These are phyloP conservation scores for Ptychobarbus kaznakovi DNA, from an alignment of 2,797 vertebrate species.

Conservation along the genomic window DNA sequence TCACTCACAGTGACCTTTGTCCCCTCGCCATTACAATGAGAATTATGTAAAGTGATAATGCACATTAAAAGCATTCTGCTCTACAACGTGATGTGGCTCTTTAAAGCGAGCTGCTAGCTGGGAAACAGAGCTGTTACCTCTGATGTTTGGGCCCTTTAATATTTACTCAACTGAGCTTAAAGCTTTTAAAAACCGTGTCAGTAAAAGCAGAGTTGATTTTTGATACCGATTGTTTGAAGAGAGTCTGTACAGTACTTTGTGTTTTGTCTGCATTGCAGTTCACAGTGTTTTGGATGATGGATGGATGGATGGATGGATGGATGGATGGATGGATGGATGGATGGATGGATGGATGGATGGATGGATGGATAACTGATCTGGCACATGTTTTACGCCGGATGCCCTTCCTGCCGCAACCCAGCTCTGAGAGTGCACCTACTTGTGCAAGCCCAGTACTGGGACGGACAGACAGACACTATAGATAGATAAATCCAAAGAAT, in stretches of 20 bases:
- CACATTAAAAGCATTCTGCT: conserved; percentile 39
- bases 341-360: too few species aligned
- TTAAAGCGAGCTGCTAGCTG: conserved; percentile 21
- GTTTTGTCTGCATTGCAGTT: not conserved
- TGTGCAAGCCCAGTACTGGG: too few species aligned
- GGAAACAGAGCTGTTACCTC: conserved; percentile 21
- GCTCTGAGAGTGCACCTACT: too few species aligned
- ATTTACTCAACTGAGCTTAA: conserved; percentile 9
- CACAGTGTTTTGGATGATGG: too few species aligned
- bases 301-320: too few species aligned
- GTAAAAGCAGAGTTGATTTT: conserved; percentile 30
- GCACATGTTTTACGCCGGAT: too few species aligned
- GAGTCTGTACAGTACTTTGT: not conserved
- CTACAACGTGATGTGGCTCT: conserved; percentile 1
- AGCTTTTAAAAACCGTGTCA: conserved; percentile 25
- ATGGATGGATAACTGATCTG: too few species aligned
- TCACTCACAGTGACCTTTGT: conserved; percentile 42
- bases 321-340: too few species aligned
- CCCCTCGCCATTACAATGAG: conserved; percentile 40
- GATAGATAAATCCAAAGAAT: too few species aligned
- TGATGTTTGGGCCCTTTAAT: conserved; percentile 16
- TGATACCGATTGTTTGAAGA: not conserved
- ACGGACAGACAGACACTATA: too few species aligned
- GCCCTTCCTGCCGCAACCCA: too few species aligned
- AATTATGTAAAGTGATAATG: conserved; percentile 58